These are phyloP conservation scores for Pterocles gutturalis DNA, from an alignment of 2,113 vertebrate genomes.

Conservation along the genomic window DNA sequence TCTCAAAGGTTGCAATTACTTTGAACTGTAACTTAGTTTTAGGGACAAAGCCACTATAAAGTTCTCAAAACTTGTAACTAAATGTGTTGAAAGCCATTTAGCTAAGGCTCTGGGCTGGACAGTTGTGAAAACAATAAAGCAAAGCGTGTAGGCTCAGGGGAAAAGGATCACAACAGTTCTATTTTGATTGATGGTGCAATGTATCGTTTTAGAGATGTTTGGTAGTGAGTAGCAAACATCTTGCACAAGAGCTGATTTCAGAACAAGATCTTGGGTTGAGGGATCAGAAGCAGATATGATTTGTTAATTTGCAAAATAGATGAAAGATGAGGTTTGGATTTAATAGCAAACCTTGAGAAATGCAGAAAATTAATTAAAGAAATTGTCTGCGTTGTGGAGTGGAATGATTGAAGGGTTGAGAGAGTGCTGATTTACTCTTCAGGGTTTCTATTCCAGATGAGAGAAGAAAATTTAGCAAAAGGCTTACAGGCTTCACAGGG, in stretches of 20 bases:
- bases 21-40: neutral
- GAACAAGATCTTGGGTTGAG: neutral
- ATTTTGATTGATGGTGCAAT: neutral
- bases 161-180: neutral
- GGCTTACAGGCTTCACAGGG: neutral
- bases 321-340: neutral
- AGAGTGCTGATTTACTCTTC: neutral
- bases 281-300: neutral
- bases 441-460: neutral
- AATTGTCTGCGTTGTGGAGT: neutral
- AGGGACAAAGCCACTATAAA: neutral
- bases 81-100: neutral
- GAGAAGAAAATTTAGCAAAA: neutral
- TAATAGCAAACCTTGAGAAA: neutral
- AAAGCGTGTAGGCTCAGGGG: neutral
- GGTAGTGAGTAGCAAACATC: neutral
- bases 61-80: neutral
- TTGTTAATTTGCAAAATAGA: neutral
- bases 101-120: neutral
- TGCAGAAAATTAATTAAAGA: neutral
- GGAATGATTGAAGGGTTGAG: neutral
- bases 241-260: neutral
- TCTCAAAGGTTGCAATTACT: neutral
- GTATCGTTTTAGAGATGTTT: neutral
- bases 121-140: neutral